Evolutionary conservation across 2,113 vertebrate genomes (phyloP).

Genomic region (Elephantulus edwardii): DNA sequence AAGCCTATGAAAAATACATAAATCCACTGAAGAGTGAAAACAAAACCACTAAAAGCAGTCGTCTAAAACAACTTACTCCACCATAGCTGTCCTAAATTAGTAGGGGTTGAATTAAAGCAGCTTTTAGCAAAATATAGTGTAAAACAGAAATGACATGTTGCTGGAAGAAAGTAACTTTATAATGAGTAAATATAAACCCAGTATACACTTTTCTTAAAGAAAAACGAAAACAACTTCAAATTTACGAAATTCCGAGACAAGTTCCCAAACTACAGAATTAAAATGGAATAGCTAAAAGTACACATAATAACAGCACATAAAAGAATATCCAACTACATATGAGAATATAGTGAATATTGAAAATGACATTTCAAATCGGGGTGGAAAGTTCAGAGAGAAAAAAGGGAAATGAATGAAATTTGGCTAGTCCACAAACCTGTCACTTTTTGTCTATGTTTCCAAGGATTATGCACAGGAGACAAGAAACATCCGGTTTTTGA

Average conservation of each 20-base stretch:
- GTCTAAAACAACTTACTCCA: too few species aligned
- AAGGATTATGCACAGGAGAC: conserved; percentile 61
- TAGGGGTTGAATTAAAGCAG: too few species aligned
- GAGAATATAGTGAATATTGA: background rate
- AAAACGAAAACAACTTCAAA: background rate
- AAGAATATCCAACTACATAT: background rate
- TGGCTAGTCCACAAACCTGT: conserved; percentile 46
- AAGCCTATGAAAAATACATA: too few species aligned
- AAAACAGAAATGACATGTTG: too few species aligned
- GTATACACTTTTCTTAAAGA: too few species aligned
- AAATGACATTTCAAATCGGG: conserved; percentile 34
- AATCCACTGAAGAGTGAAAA: too few species aligned
- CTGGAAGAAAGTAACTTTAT: too few species aligned
- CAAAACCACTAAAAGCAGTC: too few species aligned
- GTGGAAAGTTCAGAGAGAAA: conserved; percentile 4
- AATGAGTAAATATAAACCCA: too few species aligned
- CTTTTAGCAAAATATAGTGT: too few species aligned
- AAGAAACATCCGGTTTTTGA: conserved; percentile 56
- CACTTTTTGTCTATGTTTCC: conserved; percentile 61
- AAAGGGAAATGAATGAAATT: background rate
- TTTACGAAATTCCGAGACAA: background rate
- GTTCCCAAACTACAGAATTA: background rate
- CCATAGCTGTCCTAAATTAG: too few species aligned
- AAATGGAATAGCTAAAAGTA: background rate
- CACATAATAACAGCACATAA: background rate